Evolutionary conservation across 2,797 vertebrate species (phyloP), one percentile per base, ranked within the genome.

Genomic region (Otus scops): DNA sequence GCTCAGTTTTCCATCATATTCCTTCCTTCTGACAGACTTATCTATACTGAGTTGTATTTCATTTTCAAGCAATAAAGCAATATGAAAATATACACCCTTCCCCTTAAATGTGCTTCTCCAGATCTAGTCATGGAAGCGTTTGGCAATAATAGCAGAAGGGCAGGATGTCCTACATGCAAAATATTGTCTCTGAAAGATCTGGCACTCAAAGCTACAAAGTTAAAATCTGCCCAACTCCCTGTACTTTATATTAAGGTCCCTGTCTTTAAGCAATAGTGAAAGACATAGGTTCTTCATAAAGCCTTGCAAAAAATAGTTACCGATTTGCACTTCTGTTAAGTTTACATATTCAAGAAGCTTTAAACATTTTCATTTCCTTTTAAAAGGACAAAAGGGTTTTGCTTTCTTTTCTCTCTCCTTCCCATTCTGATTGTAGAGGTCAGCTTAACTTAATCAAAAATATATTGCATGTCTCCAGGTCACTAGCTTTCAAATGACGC

Each of bases 311-410:
- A 73, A 47, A 47, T 19, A 82, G 54, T 67, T 91, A 91, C 26
- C 68, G 71, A 39, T 90, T 85, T 94, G 65, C 34, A 67, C 20
- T 77, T 85, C 53, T 84, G 36, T 82, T 78, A 81, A 86, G 60
- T 90, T 94, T 75, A 76, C 56, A 47, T 71, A 75, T 73, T 88
- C 64, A 65, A 83, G 64, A 94, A 95, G n/a, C 36, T 84, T 94
- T 89, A 82, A 95, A 74, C 17, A 67, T 93, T 93, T 96, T 93
- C 7, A 85, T 85, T 97, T 96, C 92, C 84, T 89, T 93, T 92
- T 84, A 68, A 84, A 91, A 86, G 21, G 43, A 67, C 24, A 53
- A 57, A 78, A 74, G 26, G 7, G 28, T 11, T 74, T 69, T 24
- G 10, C 5, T 16, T 28, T 24, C 5, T 34, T 67, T 77, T 51